Conservation (phyloP, 2,113 vertebrate species). For the Sinosuthora webbiana region DNA sequence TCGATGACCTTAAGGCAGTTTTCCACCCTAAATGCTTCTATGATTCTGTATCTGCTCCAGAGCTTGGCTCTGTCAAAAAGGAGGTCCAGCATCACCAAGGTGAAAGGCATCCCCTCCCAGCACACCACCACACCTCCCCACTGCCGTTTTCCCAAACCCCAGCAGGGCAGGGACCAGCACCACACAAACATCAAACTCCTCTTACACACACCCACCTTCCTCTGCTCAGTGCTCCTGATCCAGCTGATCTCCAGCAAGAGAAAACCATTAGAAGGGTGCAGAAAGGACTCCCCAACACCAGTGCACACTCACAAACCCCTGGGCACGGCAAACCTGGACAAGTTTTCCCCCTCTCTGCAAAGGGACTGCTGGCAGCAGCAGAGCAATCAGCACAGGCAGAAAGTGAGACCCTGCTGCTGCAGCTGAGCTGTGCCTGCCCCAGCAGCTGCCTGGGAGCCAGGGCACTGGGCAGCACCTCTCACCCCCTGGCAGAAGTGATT, state of each 20-base stretch:
- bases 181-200: not conserved
- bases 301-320: not conserved
- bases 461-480: rapidly evolving
- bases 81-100: rapidly evolving
- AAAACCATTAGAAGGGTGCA: not conserved
- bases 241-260: not conserved
- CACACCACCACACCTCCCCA: not conserved
- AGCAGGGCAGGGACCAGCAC: not conserved
- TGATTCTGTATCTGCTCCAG: not conserved
- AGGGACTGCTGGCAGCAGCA: not conserved
- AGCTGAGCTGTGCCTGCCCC: not conserved
- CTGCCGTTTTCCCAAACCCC: not conserved
- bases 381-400: not conserved
- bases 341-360: not conserved
- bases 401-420: not conserved
- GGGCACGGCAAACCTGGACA: rapidly evolving
- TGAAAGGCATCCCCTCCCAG: not conserved
- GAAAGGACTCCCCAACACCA: not conserved
- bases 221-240: not conserved
- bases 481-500: not conserved
- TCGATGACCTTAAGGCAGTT: not conserved
- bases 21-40: not conserved
- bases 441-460: not conserved
- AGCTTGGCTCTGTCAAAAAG: not conserved
- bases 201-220: not conserved